Evolutionary conservation across 2,113 vertebrate genomes (phyloP), one percentile per base, ranked within the genome.

Genomic region (Pelecanoides urinatrix): DNA sequence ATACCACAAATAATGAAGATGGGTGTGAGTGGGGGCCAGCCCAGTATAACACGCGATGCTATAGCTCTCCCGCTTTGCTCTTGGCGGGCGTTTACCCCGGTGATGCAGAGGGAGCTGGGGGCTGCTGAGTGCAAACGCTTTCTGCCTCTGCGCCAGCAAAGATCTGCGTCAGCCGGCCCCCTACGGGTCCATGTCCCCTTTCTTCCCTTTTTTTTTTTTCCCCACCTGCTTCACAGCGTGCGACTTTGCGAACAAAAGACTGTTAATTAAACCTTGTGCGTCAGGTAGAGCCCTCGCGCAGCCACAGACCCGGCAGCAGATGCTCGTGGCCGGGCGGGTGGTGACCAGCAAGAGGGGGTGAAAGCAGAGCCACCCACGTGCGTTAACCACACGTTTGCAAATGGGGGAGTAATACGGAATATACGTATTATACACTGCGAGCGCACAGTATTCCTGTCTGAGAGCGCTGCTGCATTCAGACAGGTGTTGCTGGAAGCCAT

Each of bases 1-100:
- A 34, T 17, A 27, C 42, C 7, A 52, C 34, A 16, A 44, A 27
- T 12, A 32, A 9, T 1, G 38, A 22, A 22, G 44, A 10, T 2
- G 34, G 18, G 13, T 6, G 27, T 16, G 67, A 61, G 62, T 1
- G 23, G 23, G n/a, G 56, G 9, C 23, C 78, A 11, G 4, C 11
- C 8, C 58, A 3, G 25, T 7, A 2, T 4, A 2, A 5, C 0
- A 0, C 0, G 13, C 3, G 16, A 7, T 30, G 47, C 50, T 22
- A 2, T 4, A 30, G 34, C 38, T 7, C 27, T 30, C 76, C 47
- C 2, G 0, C 27, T 29, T 56, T 11, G 15, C 22, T 38, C n/a
- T 30, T 1, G 44, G 38, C 3, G 3, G 12, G 16, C 13, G 4
- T 30, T 58, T 5, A 1, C 12, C 0, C 4, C 3, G 1, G 56